Evolutionary conservation across 1,140 invertebrate genomes (phyloP).

Genomic region (Drosophila equinoxialis): DNA sequence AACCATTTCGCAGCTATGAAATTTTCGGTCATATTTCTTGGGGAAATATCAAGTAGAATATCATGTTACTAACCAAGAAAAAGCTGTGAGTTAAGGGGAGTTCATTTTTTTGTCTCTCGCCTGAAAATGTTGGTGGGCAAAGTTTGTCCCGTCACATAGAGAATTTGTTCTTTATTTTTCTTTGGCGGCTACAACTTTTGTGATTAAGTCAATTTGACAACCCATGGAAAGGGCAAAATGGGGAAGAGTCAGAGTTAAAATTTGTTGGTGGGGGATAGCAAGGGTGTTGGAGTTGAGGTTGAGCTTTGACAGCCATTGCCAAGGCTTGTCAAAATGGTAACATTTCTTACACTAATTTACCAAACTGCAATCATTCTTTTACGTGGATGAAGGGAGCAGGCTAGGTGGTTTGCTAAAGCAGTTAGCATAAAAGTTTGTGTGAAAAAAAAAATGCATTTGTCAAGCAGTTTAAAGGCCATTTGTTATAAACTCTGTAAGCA

Average conservation of each 20-base stretch:
- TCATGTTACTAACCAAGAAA: neutral
- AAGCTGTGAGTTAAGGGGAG: too few relatives aligned
- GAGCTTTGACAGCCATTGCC: conserved; percentile 5
- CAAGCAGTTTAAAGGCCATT: conserved; percentile 12
- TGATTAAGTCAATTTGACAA: conserved; percentile 56
- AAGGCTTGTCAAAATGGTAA: neutral
- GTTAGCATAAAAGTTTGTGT: too few relatives aligned
- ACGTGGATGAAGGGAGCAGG: neutral
- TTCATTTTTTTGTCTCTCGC: too few relatives aligned
- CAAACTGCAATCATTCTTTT: neutral
- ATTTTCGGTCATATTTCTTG: too few relatives aligned
- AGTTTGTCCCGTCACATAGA: conserved; percentile 4
- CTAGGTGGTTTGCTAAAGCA: too few relatives aligned
- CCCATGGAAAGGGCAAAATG: neutral
- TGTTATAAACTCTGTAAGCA: conserved; percentile 5
- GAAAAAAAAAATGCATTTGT: conserved; percentile 13
- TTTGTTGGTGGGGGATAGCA: too few relatives aligned
- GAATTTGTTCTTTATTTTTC: neutral
- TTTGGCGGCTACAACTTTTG: conserved; percentile 51
- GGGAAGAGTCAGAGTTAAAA: too few relatives aligned
- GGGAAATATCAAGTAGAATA: neutral
- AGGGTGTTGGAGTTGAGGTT: too few relatives aligned
- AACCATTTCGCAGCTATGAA: too few relatives aligned
- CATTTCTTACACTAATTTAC: neutral
- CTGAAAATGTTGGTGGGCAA: conserved; percentile 14